phyloP scores from a whole-genome alignment of 1,140 invertebrate genomes.

The Drosophila asahinai region DNA sequence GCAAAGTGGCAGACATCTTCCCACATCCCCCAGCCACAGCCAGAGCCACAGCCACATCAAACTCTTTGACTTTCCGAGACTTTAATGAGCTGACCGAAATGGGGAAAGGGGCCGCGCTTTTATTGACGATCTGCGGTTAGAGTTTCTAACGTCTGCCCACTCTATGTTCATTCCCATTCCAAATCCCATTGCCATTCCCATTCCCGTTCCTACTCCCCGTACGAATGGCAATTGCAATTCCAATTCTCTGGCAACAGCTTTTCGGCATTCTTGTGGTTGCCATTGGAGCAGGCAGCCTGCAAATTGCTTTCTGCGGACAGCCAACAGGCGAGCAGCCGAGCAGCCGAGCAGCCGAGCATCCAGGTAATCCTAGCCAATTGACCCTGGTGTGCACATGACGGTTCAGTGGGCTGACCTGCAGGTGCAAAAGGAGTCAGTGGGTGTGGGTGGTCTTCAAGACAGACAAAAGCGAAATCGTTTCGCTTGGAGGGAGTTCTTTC shows the following conservation, averaged over 20 bases:
- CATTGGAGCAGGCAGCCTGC: constrained; percentile 53
- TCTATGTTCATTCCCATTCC: constrained; percentile 12
- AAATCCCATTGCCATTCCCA: constrained; percentile 30
- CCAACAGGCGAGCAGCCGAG: constrained; percentile 2
- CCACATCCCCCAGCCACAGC: constrained; percentile 17
- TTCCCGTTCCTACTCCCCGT: background rate
- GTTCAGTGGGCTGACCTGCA: constrained; percentile 30
- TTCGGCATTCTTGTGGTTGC: constrained; percentile 66
- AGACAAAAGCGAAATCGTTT: constrained; percentile 16
- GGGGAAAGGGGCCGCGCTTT: constrained; percentile 5
- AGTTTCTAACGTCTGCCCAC: constrained; percentile 59
- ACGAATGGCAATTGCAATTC: constrained; percentile 37
- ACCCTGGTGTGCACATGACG: constrained; percentile 18
- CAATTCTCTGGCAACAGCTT: constrained; percentile 38
- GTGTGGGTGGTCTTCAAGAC: constrained; percentile 21
- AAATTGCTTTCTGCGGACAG: constrained; percentile 67
- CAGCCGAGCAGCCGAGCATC: constrained; percentile 6
- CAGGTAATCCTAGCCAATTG: constrained; percentile 35
- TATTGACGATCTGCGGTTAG: constrained; percentile 68
- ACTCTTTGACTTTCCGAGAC: constrained; percentile 27
- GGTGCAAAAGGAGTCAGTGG: constrained; percentile 16
- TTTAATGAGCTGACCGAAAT: constrained; percentile 64
- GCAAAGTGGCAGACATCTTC: constrained; percentile 37
- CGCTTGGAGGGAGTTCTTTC: background rate
- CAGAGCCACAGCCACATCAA: constrained; percentile 15